phyloP scores from a whole-genome alignment of 2,113 vertebrate genomes.

The Pomatostomus ruficeps region DNA sequence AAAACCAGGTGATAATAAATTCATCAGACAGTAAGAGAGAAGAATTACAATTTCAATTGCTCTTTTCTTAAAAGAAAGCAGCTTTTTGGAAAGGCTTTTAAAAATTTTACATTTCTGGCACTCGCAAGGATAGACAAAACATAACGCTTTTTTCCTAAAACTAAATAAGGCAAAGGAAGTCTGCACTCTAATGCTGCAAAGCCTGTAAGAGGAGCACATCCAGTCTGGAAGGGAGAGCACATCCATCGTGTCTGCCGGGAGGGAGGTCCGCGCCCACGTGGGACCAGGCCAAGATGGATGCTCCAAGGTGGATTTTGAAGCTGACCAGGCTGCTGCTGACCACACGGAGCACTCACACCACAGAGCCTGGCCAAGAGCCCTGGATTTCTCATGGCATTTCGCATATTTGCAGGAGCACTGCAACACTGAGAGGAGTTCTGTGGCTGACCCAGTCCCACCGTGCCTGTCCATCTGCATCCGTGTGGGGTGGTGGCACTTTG shows the following conservation, averaged over 20 bases:
- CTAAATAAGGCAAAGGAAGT: slow-evolving; percentile 52
- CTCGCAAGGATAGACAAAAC: slow-evolving; percentile 21
- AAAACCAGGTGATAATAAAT: not conserved
- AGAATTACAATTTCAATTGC: not conserved
- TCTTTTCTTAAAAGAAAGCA: not conserved
- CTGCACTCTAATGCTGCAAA: slow-evolving; percentile 1
- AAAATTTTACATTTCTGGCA: slow-evolving; percentile 1
- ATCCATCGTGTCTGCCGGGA: not conserved
- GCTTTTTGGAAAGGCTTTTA: not conserved
- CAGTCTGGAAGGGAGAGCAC: not conserved
- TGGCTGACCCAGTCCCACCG: fast-evolving
- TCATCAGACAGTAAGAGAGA: not conserved
- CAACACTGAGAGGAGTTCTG: not conserved
- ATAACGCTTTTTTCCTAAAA: not conserved
- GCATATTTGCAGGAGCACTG: not conserved
- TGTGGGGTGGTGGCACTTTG: not conserved
- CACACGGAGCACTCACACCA: fast-evolving
- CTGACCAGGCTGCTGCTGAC: not conserved
- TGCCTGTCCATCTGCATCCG: fast-evolving
- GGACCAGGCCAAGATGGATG: fast-evolving
- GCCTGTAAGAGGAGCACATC: not conserved
- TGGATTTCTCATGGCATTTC: not conserved
- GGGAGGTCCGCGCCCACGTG: not conserved
- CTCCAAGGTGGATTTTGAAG: not conserved
- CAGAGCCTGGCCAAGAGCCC: not conserved